These are phyloP conservation scores for Schizopygopsis pylzovi DNA, from an alignment of 2,797 vertebrate genomes.

Conservation along the genomic window DNA sequence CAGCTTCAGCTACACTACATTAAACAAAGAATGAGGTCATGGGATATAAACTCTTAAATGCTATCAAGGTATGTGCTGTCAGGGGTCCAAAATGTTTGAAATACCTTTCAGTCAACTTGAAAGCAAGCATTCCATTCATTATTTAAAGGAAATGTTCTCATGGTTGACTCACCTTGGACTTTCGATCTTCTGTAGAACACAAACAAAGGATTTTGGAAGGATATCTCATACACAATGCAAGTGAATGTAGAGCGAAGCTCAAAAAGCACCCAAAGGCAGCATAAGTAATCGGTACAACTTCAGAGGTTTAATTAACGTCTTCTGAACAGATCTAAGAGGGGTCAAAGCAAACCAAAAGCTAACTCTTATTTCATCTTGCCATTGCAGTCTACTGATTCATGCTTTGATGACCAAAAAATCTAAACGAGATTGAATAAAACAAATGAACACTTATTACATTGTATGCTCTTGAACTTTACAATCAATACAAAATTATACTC, in stretches of 20 bases:
- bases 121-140: conserved; percentile 38
- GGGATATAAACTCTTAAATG: conserved; percentile 17
- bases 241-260: not conserved
- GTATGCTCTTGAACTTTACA: too few relatives aligned
- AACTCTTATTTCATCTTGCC: not conserved
- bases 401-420: too few relatives aligned
- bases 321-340: not conserved
- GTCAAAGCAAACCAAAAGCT: not conserved
- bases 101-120: conserved; percentile 14
- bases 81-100: conserved; percentile 15
- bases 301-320: not conserved
- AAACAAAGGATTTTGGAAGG: not conserved
- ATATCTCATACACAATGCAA: not conserved
- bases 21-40: not conserved
- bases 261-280: not conserved
- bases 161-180: not conserved
- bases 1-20: not conserved
- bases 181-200: not conserved
- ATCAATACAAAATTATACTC: too few relatives aligned
- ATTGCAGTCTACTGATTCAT: too few relatives aligned
- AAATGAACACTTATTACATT: too few relatives aligned
- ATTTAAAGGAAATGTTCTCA: not conserved
- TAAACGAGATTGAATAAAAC: too few relatives aligned
- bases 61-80: not conserved
- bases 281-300: not conserved